Evolutionary conservation across 2,888 invertebrate species (phyloP).

Genomic region (Exephanes ischioxanthus): DNA sequence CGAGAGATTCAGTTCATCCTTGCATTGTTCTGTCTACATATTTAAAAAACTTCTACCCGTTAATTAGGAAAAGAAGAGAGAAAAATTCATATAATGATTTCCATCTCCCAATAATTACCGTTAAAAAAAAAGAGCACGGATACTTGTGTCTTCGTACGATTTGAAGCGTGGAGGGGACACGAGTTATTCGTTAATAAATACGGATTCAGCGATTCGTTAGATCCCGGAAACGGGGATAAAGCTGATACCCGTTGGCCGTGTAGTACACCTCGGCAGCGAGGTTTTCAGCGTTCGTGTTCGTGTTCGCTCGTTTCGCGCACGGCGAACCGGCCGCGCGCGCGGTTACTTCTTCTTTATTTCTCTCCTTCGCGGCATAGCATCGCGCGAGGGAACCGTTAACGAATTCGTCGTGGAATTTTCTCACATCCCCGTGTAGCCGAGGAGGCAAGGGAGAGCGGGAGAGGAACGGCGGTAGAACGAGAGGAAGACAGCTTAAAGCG

Average conservation of each 20-base stretch:
- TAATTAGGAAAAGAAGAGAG: not conserved
- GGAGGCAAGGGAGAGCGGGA: conserved; percentile 21
- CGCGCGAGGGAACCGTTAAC: conserved; percentile 65
- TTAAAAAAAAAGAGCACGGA: not conserved
- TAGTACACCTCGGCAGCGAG: conserved; percentile 1
- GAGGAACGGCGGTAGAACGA: conserved; percentile 10
- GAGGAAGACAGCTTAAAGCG: conserved; percentile 33
- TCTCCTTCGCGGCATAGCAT: conserved; percentile 53
- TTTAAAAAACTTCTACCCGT: not conserved
- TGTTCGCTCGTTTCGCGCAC: conserved; percentile 49
- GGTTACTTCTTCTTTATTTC: conserved; percentile 53
- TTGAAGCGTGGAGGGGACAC: not conserved
- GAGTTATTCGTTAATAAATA: conserved; percentile 60
- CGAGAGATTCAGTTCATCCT: not conserved
- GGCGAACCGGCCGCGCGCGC: conserved; percentile 30
- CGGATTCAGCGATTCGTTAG: conserved; percentile 44
- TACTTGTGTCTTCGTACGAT: not conserved
- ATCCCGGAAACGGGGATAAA: conserved; percentile 64
- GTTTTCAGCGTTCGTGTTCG: conserved; percentile 17
- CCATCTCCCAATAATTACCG: not conserved
- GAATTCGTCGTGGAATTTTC: conserved; percentile 69
- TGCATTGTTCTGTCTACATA: not conserved
- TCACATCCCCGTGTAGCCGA: conserved; percentile 62
- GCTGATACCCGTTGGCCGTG: conserved; percentile 27
- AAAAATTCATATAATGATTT: not conserved